Base-by-base conservation (phyloP, 1,140 invertebrate species). In the Lepidurus apus region DNA sequence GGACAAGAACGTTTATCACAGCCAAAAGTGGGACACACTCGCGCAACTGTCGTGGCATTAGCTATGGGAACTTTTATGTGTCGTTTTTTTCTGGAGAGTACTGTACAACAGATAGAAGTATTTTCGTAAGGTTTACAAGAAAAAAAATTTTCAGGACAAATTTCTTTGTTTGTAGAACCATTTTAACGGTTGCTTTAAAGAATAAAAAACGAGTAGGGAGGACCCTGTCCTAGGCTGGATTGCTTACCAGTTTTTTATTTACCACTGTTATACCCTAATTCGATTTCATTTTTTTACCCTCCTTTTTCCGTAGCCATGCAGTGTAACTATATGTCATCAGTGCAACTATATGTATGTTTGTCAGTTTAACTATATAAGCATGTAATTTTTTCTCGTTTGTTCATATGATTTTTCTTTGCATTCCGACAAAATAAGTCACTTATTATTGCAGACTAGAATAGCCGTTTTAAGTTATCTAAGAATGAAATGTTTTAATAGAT, bases 131-230 rank as follows among this genome's bases (percentile, higher is more conserved):
- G 26, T 26, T 26, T 26, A 26, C 26, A 26, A 26, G 26, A 26
- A 1, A 26, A 26, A 26, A 26, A 26, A 26, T 26, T 26, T 26
- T 26, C 26, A 26, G 26, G 26, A 26, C 26, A 26, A 26, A 26
- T 1, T 26, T 26, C 26, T 26, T 26, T 26, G 26, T 26, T 26
- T 26, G 45, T 47, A 47, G 17, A 47, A 47, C 45, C 45, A 47
- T 47, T 47, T 47, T 47, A 47, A 47, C 45, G 45, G 45, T 47
- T 47, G 45, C 17, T 47, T 47, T 47, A 47, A 47, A 47, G 45
- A 47, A 47, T 47, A 47, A 47, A 47, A 47, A 47, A 47, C 45
- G 45, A 47, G 45, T 47, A 47, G 45, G 45, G 45, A 47, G 45
- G 45, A 47, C 45, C 45, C 45, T 47, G 45, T 10, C 45, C 45